Base-by-base conservation (phyloP, 2,113 vertebrate genomes). In the Eulemur rufifrons region DNA sequence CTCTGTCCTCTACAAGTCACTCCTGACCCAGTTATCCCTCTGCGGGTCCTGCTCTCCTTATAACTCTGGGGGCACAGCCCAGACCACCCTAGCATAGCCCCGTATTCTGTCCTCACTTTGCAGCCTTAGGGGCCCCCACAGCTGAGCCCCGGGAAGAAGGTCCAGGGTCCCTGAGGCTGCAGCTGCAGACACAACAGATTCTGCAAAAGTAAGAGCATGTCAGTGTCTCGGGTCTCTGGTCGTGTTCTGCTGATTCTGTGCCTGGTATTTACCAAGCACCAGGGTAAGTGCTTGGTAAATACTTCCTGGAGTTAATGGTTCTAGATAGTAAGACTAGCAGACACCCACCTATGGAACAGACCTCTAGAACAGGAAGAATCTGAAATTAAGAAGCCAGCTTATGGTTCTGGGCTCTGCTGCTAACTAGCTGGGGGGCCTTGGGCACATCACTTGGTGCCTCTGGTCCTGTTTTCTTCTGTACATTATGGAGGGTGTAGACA, bases 61-160 rank as follows among this genome's bases (percentile, higher is more conserved):
- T 7, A 12, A 14, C 50, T 37, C 82, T 34, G 23, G 50, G n/a
- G 64, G 50, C 34, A 10, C 66, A 42, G 83, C 12, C 52, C 34
- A 25, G n/a, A 59, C 8, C 5, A 29, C n/a, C n/a, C 52, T 4
- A 0, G 0, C 39, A 54, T 0, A 34, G 34, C 27, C 27, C 21
- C 45, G 50, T 11, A 37, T 64, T 4, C 0, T 0, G 17, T 32
- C 14, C 29, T 74, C 45, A 3, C 18, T 37, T 45, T 25, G 25
- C 23, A 54, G 6, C n/a, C 37, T 15, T 63, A 13, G 5, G 3
- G 10, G 18, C 39, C 10, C 45, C 52, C n/a, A 25, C 21, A 32
- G 21, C 59, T 37, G 78, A 63, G 59, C 68, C 42, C 32, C 34
- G 7, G 52, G 32, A 39, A 47, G 25, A 74, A 91, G 12, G 17